Evolutionary conservation across 1,140 invertebrate genomes (phyloP), one percentile per base, ranked within the genome.

Genomic region (Calliphora vicina): DNA sequence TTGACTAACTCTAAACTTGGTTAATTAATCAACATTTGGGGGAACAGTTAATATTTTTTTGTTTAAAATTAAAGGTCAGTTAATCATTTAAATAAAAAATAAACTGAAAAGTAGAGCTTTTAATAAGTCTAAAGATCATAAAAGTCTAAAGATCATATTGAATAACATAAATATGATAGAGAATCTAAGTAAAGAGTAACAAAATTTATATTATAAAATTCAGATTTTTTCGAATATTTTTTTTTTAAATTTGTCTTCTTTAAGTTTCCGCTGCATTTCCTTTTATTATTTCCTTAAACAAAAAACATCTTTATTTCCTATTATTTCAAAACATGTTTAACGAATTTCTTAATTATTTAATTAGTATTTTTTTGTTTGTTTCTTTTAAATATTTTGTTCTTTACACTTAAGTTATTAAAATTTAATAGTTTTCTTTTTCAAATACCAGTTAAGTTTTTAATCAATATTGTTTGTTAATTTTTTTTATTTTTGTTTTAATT

Each of bases 271-370:
- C 17, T 50, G 45, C 17, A 17, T 67, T 67, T 67, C 25, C 20
- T 23, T 67, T 67, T 67, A 23, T 20, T 17, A n/a, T 67, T 23
- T 67, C 61, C 61, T 67, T 67, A 5, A 23, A 67, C 5, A 35
- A 35, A 2, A 0, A 23, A 67, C 25, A 9, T 23, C n/a, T 23
- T 20, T 0, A 67, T 25, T 67, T 67, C 23, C 61, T 23, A 23
- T 1, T 57, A 57, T 6, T 57, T 13, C 50, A 25, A 3, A 8
- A 67, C 17, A 67, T 23, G 6, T 67, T 67, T 25, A 23, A 67
- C 61, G 61, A 67, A 67, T 67, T 67, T 67, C 61, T 67, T 67
- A 67, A 67, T 23, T 23, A 67, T 17, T 67, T 67, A 67, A 67
- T 23, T 67, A 67, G 4, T 67, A 17, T n/a, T n/a, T 25, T n/a